Evolutionary conservation across 2,797 vertebrate genomes (phyloP), one percentile per base, ranked within the genome.

Genomic region (Lophura swinhoii): DNA sequence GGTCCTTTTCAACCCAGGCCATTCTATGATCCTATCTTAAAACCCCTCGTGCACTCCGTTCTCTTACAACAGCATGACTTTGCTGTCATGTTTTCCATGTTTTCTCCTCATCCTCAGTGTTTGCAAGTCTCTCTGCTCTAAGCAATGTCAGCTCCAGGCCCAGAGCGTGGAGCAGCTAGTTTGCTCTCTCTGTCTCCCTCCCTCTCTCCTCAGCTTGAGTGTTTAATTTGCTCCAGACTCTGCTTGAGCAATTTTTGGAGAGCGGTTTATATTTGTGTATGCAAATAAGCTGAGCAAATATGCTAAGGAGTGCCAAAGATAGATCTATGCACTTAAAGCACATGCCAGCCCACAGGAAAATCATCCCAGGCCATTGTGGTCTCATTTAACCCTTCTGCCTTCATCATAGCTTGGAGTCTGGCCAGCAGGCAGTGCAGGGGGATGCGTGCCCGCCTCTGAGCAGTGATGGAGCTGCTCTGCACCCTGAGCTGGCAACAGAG

Each of bases 271-370:
- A 95, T 95, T 87, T 90, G 87, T 91, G 78, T 92, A 95, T 96
- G 95, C 93, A 96, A 95, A 96, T 93, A 49, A 67, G 68, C 84
- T 41, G 79, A 96, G 88, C 83, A 94, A 94, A 95, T 91, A 95
- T 73, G 83, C 91, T 67, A 90, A 95, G 93, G 80, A 88, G 71
- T 84, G 94, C 94, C 94, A 96, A 96, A 97, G 95, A 96, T 91
- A 95, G 94, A 87, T 71, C 12, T 12, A 89, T 74, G 78, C 21
- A 39, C 75, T 82, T 59, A 48, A 84, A 93, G 71, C 73, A 72
- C 78, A 64, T 31, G 77, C 90, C 89, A 90, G 72, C 92, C 89
- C 92, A 73, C 46, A 56, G 81, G 29, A 85, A 93, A 94, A 95
- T 62, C 79, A 88, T 63, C 91, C 64, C 71, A 56, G 88, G 70